Evolutionary conservation across 1,140 invertebrate species (phyloP).

Genomic region (Drosophila malerkotliana): DNA sequence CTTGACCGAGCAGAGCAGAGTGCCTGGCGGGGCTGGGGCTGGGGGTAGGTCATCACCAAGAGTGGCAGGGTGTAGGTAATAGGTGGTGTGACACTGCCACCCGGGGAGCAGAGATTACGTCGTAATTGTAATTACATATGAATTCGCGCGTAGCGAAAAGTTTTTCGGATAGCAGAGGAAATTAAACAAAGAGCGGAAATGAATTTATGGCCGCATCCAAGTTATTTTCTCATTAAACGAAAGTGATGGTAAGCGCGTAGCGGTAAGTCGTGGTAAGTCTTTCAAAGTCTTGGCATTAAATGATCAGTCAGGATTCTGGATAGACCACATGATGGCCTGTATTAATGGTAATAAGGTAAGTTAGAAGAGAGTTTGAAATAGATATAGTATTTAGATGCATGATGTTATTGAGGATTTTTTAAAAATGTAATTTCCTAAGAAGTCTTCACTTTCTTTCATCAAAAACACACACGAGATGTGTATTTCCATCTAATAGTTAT

Average conservation of each 20-base stretch:
- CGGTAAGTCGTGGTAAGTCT: not conserved
- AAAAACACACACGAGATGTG: no score
- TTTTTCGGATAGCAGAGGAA: constrained; percentile 43
- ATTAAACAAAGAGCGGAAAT: constrained; percentile 65
- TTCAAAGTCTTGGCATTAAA: not conserved
- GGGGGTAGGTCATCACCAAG: no score
- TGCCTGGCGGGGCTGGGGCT: not conserved
- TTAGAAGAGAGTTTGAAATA: no score
- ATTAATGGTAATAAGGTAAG: constrained; percentile 6
- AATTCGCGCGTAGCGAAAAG: constrained; percentile 56
- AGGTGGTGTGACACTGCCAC: constrained; percentile 15
- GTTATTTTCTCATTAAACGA: constrained; percentile 58
- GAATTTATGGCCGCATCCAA: constrained; percentile 68
- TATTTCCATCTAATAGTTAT: no score
- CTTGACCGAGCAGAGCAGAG: constrained; percentile 3
- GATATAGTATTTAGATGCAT: no score
- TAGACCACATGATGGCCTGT: not conserved
- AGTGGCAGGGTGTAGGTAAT: not conserved
- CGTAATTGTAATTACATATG: constrained; percentile 78
- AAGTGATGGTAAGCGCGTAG: not conserved
- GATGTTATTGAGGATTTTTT: no score
- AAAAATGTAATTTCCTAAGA: no score
- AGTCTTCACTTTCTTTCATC: no score
- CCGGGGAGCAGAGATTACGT: constrained; percentile 25
- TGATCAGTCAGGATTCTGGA: not conserved